phyloP scores from a whole-genome alignment of 1,140 invertebrate species.

The Mercenaria mercenaria region DNA sequence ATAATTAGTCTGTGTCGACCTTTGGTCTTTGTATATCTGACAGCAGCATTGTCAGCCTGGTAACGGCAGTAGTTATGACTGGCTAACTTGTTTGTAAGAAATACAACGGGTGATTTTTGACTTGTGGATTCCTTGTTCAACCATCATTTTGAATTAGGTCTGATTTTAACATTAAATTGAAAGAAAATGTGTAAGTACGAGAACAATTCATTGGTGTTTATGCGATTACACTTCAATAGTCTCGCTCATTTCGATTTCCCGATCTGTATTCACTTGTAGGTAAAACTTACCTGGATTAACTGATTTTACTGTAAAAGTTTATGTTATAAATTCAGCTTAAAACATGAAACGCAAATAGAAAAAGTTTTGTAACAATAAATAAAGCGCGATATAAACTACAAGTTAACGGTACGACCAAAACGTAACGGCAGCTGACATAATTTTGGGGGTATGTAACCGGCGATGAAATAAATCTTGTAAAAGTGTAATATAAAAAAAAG shows the following conservation, averaged over 20 bases:
- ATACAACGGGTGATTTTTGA: slow-evolving; percentile 1
- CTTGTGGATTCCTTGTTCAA: slow-evolving; percentile 24
- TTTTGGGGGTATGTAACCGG: no score
- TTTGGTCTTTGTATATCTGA: not conserved
- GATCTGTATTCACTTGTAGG: not conserved
- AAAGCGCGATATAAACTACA: no score
- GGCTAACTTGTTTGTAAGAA: slow-evolving; percentile 4
- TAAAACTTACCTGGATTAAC: not conserved
- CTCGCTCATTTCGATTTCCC: no score
- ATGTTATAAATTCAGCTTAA: not conserved
- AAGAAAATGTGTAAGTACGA: not conserved
- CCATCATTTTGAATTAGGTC: not conserved
- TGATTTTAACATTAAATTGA: slow-evolving; percentile 22
- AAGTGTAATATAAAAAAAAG: no score
- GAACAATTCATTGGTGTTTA: no score
- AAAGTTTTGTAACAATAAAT: no score
- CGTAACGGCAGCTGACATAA: no score
- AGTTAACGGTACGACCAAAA: no score
- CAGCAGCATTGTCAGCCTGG: slow-evolving; percentile 5
- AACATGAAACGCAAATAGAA: no score
- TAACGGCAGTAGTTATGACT: not conserved
- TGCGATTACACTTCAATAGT: no score
- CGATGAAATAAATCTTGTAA: no score
- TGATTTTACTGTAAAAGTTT: not conserved
- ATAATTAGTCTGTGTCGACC: slow-evolving; percentile 14